These are phyloP conservation scores for Equus quagga DNA, from an alignment of 2,113 vertebrate species.

Conservation along the genomic window DNA sequence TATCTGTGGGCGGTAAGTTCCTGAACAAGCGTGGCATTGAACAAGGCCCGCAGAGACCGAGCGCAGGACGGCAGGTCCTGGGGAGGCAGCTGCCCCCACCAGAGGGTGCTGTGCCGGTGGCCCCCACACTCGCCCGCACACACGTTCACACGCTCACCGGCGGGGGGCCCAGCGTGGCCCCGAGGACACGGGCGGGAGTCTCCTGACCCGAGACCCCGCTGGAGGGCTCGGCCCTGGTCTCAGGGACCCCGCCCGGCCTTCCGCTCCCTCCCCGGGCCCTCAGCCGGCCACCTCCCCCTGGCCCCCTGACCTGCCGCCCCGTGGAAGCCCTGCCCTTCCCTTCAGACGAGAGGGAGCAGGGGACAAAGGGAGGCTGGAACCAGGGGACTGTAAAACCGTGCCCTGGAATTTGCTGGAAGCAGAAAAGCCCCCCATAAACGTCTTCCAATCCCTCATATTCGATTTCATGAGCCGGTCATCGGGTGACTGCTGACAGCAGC, in stretches of 20 bases:
- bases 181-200: neutral
- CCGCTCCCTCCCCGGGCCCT: fast-evolving
- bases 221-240: neutral
- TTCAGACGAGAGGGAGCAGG: neutral
- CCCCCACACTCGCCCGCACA: too few species aligned
- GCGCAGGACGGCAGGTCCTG: too few species aligned
- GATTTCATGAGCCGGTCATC: constrained; percentile 74
- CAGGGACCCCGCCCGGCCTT: fast-evolving
- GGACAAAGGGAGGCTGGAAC: neutral
- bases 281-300: fast-evolving
- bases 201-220: fast-evolving
- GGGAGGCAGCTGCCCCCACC: too few species aligned
- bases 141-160: too few species aligned
- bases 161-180: fast-evolving
- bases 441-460: constrained; percentile 45
- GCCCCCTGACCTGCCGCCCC: neutral
- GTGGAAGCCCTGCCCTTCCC: neutral
- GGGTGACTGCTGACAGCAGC: neutral
- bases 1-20: too few species aligned
- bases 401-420: constrained; percentile 69
- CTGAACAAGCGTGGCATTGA: too few species aligned
- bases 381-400: constrained; percentile 74
- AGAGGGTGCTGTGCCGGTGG: too few species aligned
- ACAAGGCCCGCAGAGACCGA: too few species aligned
- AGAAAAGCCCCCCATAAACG: constrained; percentile 80